Evolutionary conservation across 2,888 invertebrate genomes (phyloP).

Genomic region (Phorcus lineatus): DNA sequence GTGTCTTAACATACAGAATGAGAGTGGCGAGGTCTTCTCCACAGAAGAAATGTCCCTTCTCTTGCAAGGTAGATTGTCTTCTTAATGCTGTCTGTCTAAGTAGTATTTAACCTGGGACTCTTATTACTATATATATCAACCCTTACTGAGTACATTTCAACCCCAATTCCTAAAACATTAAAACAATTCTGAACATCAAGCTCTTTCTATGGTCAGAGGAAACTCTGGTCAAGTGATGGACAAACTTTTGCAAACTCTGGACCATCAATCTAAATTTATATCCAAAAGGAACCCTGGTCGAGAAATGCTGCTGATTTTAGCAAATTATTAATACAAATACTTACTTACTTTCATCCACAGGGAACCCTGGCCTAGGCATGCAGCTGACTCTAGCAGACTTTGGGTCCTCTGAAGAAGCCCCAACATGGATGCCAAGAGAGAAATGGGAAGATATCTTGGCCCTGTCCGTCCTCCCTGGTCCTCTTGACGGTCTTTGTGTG

Average conservation of each 20-base stretch:
- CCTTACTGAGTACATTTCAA: no score
- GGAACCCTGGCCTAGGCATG: conserved; percentile 73
- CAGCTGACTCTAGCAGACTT: conserved; percentile 72
- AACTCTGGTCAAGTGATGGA: no score
- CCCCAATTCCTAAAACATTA: no score
- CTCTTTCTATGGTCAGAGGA: no score
- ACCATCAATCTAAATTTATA: no score
- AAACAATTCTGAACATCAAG: no score
- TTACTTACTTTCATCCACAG: conserved; percentile 43
- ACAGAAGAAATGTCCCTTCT: conserved; percentile 73
- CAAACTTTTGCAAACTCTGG: no score
- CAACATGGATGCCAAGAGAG: conserved; percentile 70
- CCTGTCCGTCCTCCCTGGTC: conserved; percentile 72
- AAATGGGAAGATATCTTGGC: conserved; percentile 75
- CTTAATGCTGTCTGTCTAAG: neutral
- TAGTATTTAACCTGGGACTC: no score
- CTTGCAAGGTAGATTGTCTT: conserved; percentile 66
- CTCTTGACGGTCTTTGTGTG: conserved; percentile 72
- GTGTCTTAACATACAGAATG: conserved; percentile 71
- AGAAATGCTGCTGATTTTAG: no score
- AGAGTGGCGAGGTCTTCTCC: conserved; percentile 65
- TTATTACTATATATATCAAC: no score
- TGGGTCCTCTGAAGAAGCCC: conserved; percentile 67
- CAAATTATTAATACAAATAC: neutral
- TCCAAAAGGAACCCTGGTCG: no score